Evolutionary conservation across 1,140 invertebrate species (phyloP).

Genomic region (Diorhabda sublineata): DNA sequence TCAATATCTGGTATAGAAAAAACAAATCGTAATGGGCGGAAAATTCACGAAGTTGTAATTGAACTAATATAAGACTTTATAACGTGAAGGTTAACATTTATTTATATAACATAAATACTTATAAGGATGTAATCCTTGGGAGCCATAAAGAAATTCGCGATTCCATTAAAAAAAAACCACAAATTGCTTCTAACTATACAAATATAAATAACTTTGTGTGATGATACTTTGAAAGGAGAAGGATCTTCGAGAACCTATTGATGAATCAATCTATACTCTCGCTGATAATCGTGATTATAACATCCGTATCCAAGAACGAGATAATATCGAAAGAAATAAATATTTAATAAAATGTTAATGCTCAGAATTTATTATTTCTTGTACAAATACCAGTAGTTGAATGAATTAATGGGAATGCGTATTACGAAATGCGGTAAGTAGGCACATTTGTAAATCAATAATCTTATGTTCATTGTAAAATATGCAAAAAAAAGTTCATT

Average conservation of each 20-base stretch:
- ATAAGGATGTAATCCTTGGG: not conserved
- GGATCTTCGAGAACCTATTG: not conserved
- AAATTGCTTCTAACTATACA: not conserved
- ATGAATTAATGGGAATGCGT: not conserved
- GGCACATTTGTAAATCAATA: not conserved
- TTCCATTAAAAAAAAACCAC: not conserved
- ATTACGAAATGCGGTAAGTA: not conserved
- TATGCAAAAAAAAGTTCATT: too few species aligned
- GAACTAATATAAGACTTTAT: not conserved
- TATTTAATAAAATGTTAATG: conserved; percentile 9
- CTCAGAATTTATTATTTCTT: conserved; percentile 6
- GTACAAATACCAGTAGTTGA: conserved; percentile 11
- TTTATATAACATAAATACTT: not conserved
- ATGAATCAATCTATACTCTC: not conserved
- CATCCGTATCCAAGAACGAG: not conserved
- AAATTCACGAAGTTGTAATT: too few species aligned
- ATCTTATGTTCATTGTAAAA: too few species aligned
- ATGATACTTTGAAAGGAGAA: not conserved
- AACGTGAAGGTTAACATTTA: not conserved
- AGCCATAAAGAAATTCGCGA: not conserved
- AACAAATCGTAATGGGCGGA: too few species aligned
- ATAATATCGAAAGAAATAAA: conserved; percentile 4
- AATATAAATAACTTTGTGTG: not conserved
- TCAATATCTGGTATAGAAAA: too few species aligned
- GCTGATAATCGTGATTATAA: conserved; percentile 1